Base-by-base conservation (phyloP, 2,888 invertebrate species). In the Cheilosia vernalis region DNA sequence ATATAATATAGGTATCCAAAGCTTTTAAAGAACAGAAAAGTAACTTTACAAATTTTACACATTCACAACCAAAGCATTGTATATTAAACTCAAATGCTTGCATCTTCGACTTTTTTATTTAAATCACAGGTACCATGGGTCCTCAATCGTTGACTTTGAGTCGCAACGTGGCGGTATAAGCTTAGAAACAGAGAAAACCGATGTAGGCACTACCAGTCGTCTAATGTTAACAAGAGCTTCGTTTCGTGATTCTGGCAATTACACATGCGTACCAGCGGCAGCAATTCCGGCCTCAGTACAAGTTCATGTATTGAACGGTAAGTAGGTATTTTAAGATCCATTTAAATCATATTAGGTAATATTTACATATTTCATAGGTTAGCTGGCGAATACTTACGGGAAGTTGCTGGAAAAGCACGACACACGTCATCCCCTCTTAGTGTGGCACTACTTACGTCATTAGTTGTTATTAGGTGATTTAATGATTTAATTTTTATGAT, bases 171-270 rank as follows among this genome's bases (percentile, higher is more conserved):
- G 97, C 69, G 97, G 97, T 37, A 97, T 98, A 89, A 96, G 96
- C 90, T 93, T 98, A 89, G 97, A 97, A 93, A 97, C 97, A 15
- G 97, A 97, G 93, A 97, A 97, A 93, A 97, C 97, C 27, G 95
- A 95, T 88, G 94, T 95, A 3, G 97, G 97, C 55, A 97, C 97
- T 73, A 97, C 97, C 87, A 97, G 97, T 93, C 95, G 93, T 89
- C 94, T 98, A 87, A 94, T 97, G 92, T 95, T 98, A 88, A 97
- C 97, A 37, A 96, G 97, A 90, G 97, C 97, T 44, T 95, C 96
- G 56, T 94, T 97, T 87, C 94, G 95, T 13, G 97, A 97, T 93
- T 97, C 96, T 64, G 97, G 97, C 89, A 97, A 97, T 93, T 98
- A 97, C 92, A 97, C 97, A 49, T 97, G 97, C 92, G 95, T 96